phyloP scores from a whole-genome alignment of 2,113 vertebrate species.

The Lophochroa leadbeateri region DNA sequence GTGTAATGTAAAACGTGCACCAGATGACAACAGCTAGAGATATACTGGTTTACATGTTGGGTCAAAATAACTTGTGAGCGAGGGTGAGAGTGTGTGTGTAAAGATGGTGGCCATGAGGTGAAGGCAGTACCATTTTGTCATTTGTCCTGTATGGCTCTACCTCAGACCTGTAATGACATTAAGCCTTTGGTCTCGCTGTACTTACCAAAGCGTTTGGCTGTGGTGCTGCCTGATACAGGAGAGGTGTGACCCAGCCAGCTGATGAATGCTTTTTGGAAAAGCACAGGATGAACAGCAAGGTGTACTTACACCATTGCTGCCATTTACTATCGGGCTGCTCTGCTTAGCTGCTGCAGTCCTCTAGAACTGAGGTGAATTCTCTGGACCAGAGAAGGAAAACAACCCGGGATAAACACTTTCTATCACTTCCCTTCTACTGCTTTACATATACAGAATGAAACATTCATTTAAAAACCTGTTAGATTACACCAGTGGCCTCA shows the following conservation, averaged over 20 bases:
- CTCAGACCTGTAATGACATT: too few relatives aligned
- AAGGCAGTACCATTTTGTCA: background rate
- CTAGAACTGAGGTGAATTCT: background rate
- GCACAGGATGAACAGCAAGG: background rate
- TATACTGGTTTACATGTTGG: background rate
- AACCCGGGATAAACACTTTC: background rate
- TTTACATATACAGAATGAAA: background rate
- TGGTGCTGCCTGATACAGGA: accelerated
- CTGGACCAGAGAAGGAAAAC: background rate
- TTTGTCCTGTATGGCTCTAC: accelerated
- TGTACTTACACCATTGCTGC: accelerated
- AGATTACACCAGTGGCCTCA: background rate
- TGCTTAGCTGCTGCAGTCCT: background rate
- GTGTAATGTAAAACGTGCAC: background rate
- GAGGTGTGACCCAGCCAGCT: background rate
- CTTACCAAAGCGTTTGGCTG: background rate
- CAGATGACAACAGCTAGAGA: background rate
- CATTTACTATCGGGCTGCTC: accelerated
- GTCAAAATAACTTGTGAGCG: background rate
- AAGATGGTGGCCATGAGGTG: background rate
- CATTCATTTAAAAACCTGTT: accelerated
- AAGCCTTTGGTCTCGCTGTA: background rate
- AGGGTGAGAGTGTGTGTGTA: too few relatives aligned
- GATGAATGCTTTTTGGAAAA: background rate
- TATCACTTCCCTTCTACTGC: background rate